Evolutionary conservation across 1,140 invertebrate species (phyloP), one percentile per base, ranked within the genome.

Genomic region (Papilio glaucus): DNA sequence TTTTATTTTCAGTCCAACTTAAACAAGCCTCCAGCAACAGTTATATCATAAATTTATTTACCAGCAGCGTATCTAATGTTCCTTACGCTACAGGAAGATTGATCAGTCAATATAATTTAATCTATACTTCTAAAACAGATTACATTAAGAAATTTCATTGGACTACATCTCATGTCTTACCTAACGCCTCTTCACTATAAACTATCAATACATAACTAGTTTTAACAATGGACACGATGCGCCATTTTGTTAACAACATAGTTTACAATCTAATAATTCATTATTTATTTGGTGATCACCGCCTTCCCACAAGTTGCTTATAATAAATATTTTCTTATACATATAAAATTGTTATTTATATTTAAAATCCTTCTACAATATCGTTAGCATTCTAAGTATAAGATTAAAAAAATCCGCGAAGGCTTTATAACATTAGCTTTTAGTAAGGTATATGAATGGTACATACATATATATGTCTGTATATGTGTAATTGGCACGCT

Each of bases 211-310:
- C 10, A 62, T 53, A 4, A 53, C 29, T 63, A 72, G 38, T 6
- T 10, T 72, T 57, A 67, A 72, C 41, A 71, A 74, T 69, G 72
- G 74, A 72, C 71, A 73, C 69, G 42, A 21, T 61, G 24, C 53
- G 61, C 24, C 18, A 62, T 65, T 38, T 53, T 69, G 62, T 72
- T 39, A 63, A 72, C 62, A 65, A 72, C 73, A 71, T n/a, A 37
- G 29, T 76, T 79, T 74, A 73, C 69, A 75, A 77, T 72, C 77
- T 77, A 73, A 70, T 78, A 79, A 77, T 78, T 75, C 75, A 65
- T 77, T 81, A n/a, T n/a, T 81, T 72, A 72, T 77, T 81, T 74
- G 77, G 77, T 82, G 79, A 77, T 41, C 71, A 84, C 77, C 57
- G 77, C 79, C 78, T 75, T 71, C 73, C 74, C 76, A 81, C 73